Evolutionary conservation across 30 jellyfish, hydroid and myxozoan species (phyloP), one percentile per base, ranked within the genome.

Genomic region (Cassiopea xamachana): DNA sequence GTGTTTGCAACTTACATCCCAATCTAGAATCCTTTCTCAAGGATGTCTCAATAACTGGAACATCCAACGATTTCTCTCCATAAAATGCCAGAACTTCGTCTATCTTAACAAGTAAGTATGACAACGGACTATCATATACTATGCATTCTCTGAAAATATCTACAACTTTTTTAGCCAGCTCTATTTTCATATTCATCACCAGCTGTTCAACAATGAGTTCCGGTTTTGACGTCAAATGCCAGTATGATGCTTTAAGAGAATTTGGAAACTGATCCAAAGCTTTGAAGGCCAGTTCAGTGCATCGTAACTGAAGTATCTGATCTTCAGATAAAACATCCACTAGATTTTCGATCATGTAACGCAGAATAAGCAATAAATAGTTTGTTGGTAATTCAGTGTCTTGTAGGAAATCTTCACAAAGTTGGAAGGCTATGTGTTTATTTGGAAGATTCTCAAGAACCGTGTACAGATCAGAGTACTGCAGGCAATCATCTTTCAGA

Each of bases 111-210:
- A 87, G 49, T 8, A 95, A 84, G 19, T 74, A n/a, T 1, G 86
- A 15, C 8, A 88, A 64, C 48, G 85, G 81, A 19, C 86, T 84
- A 45, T 89, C 91, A 17, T 89, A 68, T 0, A 45, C 62, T 7
- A 73, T 44, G 43, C 72, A 83, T 49, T 27, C 69, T 55, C 92
- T 77, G 60, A 79, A 78, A 55, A 68, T 47, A 47, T 79, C 94
- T 1, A 89, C 73, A 12, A 95, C 96, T 67, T 7, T 68, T 61
- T 62, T 87, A 4, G 99, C 99, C 9, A 78, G 79, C 46, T 86
- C 93, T 19, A 95, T 92, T 68, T 95, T 91, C 95, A 92, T 79
- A 86, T 95, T 95, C 99, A 95, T 86, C 10, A 95, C 78, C 48
- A 95, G 80, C 98, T 95, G 99, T 77, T 95, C 98, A 45, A 95